phyloP scores from a whole-genome alignment of 1,140 invertebrate genomes.

The Pemphigus obesinymphae region DNA sequence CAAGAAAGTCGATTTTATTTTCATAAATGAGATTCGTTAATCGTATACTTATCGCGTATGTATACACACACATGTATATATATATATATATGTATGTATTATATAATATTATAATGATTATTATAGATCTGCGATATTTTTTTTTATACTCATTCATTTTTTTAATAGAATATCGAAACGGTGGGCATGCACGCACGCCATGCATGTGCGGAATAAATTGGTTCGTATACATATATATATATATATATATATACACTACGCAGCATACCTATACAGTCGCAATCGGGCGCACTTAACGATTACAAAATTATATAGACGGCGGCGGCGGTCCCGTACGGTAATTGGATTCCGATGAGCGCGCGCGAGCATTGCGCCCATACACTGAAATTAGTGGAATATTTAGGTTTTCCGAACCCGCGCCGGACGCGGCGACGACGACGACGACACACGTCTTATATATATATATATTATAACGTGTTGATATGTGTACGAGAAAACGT shows the following conservation, averaged over 20 bases:
- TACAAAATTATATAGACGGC: conserved; percentile 17
- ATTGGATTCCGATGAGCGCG: conserved; percentile 7
- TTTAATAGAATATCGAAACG: background rate
- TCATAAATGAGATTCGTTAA: conserved; percentile 23
- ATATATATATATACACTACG: too few relatives aligned
- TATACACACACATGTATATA: background rate
- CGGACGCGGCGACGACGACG: background rate
- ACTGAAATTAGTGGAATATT: background rate
- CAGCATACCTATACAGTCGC: too few relatives aligned
- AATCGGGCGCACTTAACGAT: conserved; percentile 10
- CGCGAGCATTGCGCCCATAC: background rate
- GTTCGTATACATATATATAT: too few relatives aligned
- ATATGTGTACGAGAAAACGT: background rate
- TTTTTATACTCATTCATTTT: background rate
- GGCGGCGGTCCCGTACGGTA: background rate
- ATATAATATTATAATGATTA: conserved; percentile 1
- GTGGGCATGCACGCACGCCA: background rate
- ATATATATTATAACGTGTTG: too few relatives aligned
- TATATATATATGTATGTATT: background rate
- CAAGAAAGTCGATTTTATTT: conserved; percentile 10
- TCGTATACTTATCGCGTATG: background rate
- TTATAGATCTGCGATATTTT: conserved; percentile 5
- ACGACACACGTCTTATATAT: background rate
- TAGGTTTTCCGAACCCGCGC: background rate
- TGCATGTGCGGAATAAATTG: conserved; percentile 24